Percentiles rank a stretch among this genome's conserved stretches.
Conservation (phyloP, 2,797 vertebrate species). For the Coracias cyanogaster region DNA sequence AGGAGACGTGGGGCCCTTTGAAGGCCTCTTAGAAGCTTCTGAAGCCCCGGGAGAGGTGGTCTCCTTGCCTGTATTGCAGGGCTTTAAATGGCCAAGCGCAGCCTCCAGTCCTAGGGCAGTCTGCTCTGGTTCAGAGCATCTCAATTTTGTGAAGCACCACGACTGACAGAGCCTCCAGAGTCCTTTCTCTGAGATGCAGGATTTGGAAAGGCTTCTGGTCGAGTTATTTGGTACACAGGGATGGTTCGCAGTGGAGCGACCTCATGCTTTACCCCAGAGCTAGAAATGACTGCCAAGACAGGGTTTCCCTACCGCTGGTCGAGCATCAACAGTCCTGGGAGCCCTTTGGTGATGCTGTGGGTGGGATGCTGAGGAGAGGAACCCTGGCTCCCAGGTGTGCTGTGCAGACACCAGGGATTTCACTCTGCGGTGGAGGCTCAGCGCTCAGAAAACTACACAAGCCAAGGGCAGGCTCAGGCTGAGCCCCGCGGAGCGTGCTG, state of each 20-base stretch:
- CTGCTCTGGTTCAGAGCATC: neutral
- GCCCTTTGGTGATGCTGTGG: neutral
- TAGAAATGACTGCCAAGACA: neutral
- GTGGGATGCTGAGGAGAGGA: neutral
- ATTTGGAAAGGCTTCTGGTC: neutral
- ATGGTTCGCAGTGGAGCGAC: rapidly evolving
- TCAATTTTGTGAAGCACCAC: neutral
- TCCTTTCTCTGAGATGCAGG: neutral
- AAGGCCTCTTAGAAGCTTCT: neutral
- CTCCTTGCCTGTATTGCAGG: neutral
- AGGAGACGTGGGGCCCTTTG: neutral
- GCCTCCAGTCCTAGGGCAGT: neutral
- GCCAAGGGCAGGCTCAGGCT: neutral
- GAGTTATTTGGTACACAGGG: neutral
- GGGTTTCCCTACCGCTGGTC: neutral
- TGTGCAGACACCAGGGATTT: neutral
- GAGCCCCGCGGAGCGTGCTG: rapidly evolving
- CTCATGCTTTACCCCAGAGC: neutral
- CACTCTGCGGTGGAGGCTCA: neutral
- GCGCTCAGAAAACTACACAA: neutral
- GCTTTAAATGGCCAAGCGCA: neutral
- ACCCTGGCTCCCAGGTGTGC: neutral
- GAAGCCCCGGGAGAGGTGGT: neutral
- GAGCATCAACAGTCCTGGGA: neutral
- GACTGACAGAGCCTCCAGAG: neutral